Evolutionary conservation across 2,888 invertebrate species (phyloP).

Genomic region (Junonia oenone): DNA sequence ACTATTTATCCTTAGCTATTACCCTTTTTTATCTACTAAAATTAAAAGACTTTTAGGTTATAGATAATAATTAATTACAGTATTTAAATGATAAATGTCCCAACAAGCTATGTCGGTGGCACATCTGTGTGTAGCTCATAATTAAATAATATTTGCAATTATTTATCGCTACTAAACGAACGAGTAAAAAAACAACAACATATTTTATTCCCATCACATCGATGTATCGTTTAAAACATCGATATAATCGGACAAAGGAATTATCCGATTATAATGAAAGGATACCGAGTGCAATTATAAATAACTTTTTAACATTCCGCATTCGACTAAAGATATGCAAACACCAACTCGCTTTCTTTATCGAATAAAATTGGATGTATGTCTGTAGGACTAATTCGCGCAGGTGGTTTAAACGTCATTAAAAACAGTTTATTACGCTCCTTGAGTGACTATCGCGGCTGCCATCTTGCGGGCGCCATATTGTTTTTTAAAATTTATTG

Average conservation of each 20-base stretch:
- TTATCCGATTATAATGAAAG: not conserved
- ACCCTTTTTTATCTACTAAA: too few relatives aligned
- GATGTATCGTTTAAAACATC: not conserved
- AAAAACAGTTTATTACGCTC: slow-evolving; percentile 55
- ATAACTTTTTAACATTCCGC: slow-evolving; percentile 2
- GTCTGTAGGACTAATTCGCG: slow-evolving; percentile 38
- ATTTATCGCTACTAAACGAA: not conserved
- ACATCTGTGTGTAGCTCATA: not conserved
- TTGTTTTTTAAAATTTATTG: slow-evolving; percentile 66
- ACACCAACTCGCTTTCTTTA: slow-evolving; percentile 32
- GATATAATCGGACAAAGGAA: not conserved
- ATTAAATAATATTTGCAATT: not conserved
- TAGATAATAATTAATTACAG: too few relatives aligned
- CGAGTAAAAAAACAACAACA: not conserved
- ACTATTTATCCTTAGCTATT: too few relatives aligned
- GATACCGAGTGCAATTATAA: slow-evolving; percentile 4
- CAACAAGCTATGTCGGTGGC: too few relatives aligned
- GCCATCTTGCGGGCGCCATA: slow-evolving; percentile 57
- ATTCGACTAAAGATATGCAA: slow-evolving; percentile 3
- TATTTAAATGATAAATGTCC: too few relatives aligned
- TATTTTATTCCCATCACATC: not conserved
- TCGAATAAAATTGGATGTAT: slow-evolving; percentile 22
- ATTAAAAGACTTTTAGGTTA: not conserved
- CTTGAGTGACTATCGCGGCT: slow-evolving; percentile 49
- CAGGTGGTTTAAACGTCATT: slow-evolving; percentile 59